These are phyloP conservation scores for Ovis aries DNA, from an alignment of 2,113 vertebrate species.

Conservation along the genomic window ARS-UI_Ramb_v3.0 NC_056063.1:28033501-28034000, in stretches of 20 bases:
- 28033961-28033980: not conserved
- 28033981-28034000: not conserved
- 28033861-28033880: not conserved
- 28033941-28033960: not conserved
- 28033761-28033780: not conserved
- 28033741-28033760: not conserved
- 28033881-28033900: not conserved
- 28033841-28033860: not conserved
- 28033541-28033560: not conserved
- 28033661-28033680: not conserved
- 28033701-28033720: not conserved
- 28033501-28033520: not conserved
- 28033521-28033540: not conserved
- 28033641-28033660: not conserved
- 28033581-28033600: not conserved
- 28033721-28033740: not conserved
- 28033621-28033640: not conserved
- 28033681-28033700: fast-evolving
- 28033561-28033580: not conserved
- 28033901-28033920: not conserved
- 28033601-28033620: not conserved
- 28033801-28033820: not conserved
- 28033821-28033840: not conserved
- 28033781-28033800: not conserved
- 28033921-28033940: not conserved